Base-by-base conservation (phyloP, 2,888 invertebrate genomes). In the Elysia crispata region DNA sequence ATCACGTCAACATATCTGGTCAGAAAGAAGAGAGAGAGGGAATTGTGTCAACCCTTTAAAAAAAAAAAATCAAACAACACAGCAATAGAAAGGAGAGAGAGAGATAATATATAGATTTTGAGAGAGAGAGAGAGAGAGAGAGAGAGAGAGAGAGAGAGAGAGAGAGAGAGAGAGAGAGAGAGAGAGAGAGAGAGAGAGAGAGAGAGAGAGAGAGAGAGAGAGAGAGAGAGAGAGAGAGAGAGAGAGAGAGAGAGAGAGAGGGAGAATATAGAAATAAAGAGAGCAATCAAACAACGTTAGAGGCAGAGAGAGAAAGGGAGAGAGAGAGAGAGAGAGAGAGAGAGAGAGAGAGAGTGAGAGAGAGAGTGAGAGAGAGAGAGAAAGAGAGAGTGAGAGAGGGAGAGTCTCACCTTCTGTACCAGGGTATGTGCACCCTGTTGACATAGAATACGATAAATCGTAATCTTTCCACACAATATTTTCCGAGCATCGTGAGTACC, bases 191-290 rank as follows among this genome's bases (percentile, higher is more conserved):
- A 75, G 66, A 41, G 41, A 41, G 11, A 41, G 41, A 41, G 41
- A 41, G 5, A 41, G 11, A 41, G 41, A 41, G 5, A 41, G 41
- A 41, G 5, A 64, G 54, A 64, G 67, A 75, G 66, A 50, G 66
- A 79, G 74, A 74, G 54, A 74, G 64, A 62, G 33, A 72, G n/a
- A 41, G 49, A 33, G n/a, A 33, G 49, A 49, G n/a, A 72, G 20
- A 49, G 18, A 11, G 11, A 62, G 30, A 62, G 62, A 75, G 23
- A 31, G 64, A 75, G 18, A 62, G 62, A 33, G 64, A 60, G 33
- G 23, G 31, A n/a, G 33, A n/a, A 31, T 13, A 15, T 30, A 1
- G 20, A 15, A 28, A 20, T 20, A 11, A 33, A n/a, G 20, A 62
- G 41, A 41, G 57, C n/a, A n/a, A n/a, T n/a, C n/a, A 31, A 23